Evolutionary conservation across 2,113 vertebrate species (phyloP).

Genomic region (Oreochromis tanganicae): DNA sequence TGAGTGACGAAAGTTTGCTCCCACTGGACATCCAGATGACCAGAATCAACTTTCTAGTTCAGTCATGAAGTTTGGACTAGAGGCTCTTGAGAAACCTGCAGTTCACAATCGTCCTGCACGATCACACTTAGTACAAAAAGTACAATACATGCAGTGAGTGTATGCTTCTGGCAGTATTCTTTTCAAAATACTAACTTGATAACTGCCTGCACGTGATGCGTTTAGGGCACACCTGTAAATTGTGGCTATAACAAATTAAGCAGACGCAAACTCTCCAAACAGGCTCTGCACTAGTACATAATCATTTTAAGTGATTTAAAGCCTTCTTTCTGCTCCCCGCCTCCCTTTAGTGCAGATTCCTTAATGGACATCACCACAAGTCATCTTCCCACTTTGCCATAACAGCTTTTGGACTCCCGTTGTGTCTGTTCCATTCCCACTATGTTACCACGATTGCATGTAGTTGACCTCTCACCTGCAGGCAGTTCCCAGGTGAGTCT

Average conservation of each 20-base stretch:
- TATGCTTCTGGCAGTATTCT: background rate
- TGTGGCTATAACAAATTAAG: background rate
- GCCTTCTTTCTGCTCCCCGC: background rate
- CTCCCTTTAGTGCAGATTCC: background rate
- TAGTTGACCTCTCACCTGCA: constrained; percentile 46
- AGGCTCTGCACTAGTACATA: background rate
- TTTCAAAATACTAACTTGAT: background rate
- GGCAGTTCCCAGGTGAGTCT: constrained; percentile 22
- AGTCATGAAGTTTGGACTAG: background rate
- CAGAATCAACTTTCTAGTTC: background rate
- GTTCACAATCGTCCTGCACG: background rate
- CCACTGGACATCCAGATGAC: background rate
- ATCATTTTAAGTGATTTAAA: constrained; percentile 13
- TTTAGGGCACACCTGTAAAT: background rate
- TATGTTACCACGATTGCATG: constrained; percentile 14
- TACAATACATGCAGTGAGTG: background rate
- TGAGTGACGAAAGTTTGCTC: background rate
- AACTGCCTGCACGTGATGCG: background rate
- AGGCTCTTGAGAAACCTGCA: background rate
- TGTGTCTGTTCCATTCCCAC: background rate
- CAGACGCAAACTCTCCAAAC: background rate
- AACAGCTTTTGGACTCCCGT: background rate
- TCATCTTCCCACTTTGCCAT: background rate
- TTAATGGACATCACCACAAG: background rate
- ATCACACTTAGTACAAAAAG: background rate